Percentiles rank a stretch among this genome's conserved stretches.
Evolutionary conservation across 1,140 invertebrate species (phyloP).

Genomic region (Portunus trituberculatus): DNA sequence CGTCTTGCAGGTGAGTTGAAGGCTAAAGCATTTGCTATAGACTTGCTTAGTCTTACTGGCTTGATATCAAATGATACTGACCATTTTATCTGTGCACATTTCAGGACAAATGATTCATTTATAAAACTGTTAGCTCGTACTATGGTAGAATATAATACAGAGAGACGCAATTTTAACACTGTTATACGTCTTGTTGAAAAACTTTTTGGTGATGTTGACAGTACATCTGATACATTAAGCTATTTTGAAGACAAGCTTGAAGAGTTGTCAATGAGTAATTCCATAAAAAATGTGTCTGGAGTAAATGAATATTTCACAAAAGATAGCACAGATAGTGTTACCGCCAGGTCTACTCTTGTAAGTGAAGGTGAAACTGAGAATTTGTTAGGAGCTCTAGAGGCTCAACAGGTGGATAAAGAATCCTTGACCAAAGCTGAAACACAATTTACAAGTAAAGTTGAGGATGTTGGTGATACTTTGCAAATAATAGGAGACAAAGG

Average conservation of each 20-base stretch:
- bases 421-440: neutral
- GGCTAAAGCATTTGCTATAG: slow-evolving; percentile 65
- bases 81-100: slow-evolving; percentile 68
- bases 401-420: neutral
- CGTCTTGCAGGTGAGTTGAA: slow-evolving; percentile 66
- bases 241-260: slow-evolving; percentile 64
- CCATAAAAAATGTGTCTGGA: neutral
- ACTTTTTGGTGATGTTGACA: slow-evolving; percentile 63
- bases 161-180: slow-evolving; percentile 40
- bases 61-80: slow-evolving; percentile 70
- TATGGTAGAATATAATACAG: slow-evolving; percentile 54
- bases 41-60: slow-evolving; percentile 61
- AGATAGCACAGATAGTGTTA: neutral
- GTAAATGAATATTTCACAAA: neutral
- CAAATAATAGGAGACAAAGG: neutral
- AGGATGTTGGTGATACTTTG: no score
- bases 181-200: slow-evolving; percentile 62
- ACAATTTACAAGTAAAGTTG: no score
- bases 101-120: slow-evolving; percentile 63
- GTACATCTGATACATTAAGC: slow-evolving; percentile 35
- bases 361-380: neutral
- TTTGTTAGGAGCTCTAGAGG: neutral
- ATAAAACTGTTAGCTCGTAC: slow-evolving; percentile 55
- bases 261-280: slow-evolving; percentile 12
- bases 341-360: neutral